Conservation (phyloP, 2,113 vertebrate species). For the Syngnathus typhle region DNA sequence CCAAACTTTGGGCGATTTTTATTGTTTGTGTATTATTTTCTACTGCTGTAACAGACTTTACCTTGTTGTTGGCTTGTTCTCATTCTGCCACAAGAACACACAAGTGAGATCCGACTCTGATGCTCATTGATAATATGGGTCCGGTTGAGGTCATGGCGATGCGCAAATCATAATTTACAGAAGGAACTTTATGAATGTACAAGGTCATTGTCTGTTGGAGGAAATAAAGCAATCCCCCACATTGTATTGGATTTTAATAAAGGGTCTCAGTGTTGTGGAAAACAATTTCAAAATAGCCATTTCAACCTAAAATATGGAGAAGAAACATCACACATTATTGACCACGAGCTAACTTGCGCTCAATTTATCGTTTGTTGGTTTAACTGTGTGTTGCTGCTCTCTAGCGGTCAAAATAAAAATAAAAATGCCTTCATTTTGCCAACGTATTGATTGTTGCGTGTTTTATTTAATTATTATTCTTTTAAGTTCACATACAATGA, state of each 20-base stretch:
- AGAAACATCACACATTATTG: neutral
- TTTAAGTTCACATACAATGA: neutral
- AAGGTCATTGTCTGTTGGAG: neutral
- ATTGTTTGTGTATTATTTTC: neutral
- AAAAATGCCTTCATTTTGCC: neutral
- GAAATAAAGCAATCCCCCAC: neutral
- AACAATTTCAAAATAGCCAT: neutral
- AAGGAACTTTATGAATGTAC: neutral
- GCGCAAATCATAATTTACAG: neutral
- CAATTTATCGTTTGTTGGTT: neutral
- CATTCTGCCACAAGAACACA: neutral
- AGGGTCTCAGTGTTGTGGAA: neutral
- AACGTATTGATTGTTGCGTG: too few relatives aligned
- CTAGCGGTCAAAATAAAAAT: conserved; percentile 9
- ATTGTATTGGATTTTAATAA: neutral
- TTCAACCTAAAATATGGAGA: neutral
- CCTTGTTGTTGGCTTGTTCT: conserved; percentile 4
- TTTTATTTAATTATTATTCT: neutral
- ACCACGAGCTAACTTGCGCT: neutral
- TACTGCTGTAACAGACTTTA: neutral
- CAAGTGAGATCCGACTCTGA: neutral
- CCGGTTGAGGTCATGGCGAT: neutral
- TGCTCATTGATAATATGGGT: neutral
- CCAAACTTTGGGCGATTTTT: neutral
- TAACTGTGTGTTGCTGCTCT: conserved; percentile 19